phyloP scores from a whole-genome alignment of 2,113 vertebrate species.

The Hyaena hyaena region DNA sequence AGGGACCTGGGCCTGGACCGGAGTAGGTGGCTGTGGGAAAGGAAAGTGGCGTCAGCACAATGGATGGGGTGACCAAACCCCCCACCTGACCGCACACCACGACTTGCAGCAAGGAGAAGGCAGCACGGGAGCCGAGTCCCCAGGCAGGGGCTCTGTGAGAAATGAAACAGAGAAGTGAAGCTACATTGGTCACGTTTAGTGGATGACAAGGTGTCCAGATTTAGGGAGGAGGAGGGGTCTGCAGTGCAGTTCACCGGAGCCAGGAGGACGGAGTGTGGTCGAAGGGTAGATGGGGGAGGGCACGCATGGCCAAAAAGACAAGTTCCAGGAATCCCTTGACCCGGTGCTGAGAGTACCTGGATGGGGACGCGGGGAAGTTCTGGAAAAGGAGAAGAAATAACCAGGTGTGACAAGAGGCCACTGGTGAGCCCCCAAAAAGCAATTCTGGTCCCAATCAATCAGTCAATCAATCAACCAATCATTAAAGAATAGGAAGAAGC shows the following conservation, averaged over 20 bases:
- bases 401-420: background rate
- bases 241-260: background rate
- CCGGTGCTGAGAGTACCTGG: too few species aligned
- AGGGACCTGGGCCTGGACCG: rapidly evolving
- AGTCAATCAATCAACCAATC: too few species aligned
- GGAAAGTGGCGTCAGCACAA: background rate
- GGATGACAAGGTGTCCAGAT: background rate
- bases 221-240: background rate
- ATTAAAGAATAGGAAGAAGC: background rate
- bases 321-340: background rate
- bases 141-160: background rate
- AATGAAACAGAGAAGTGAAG: background rate
- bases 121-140: too few species aligned
- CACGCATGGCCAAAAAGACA: background rate
- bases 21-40: background rate
- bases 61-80: background rate
- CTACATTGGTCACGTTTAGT: background rate
- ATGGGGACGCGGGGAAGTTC: background rate
- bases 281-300: background rate
- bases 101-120: rapidly evolving
- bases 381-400: background rate
- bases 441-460: background rate
- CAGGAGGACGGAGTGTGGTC: rapidly evolving
- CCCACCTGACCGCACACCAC: rapidly evolving
- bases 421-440: rapidly evolving